Conservation (phyloP, 2,888 invertebrate species). For the Chironomus riparius region DNA sequence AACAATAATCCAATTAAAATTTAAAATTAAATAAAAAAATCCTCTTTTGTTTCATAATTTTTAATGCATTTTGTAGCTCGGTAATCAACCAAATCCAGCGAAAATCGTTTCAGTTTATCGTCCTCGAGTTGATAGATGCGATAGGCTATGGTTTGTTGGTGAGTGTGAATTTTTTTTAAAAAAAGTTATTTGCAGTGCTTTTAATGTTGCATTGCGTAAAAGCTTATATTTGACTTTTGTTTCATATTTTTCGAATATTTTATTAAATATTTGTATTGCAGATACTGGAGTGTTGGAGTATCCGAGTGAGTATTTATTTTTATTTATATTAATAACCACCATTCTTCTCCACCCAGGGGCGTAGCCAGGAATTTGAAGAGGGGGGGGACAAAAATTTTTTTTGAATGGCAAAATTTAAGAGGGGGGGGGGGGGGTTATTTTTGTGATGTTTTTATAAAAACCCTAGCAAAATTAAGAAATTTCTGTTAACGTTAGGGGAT, state of each 20-base stretch:
- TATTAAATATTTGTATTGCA: neutral
- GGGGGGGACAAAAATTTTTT: too few relatives aligned
- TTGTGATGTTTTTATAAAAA: too few relatives aligned
- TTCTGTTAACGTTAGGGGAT: too few relatives aligned
- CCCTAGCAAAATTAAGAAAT: too few relatives aligned
- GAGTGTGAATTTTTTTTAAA: neutral
- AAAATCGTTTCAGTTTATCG: slow-evolving; percentile 36
- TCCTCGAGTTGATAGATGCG: slow-evolving; percentile 58
- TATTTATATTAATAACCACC: too few relatives aligned
- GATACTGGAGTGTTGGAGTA: slow-evolving; percentile 59
- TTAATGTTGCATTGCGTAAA: too few relatives aligned
- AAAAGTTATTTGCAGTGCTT: neutral
- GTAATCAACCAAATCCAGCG: neutral
- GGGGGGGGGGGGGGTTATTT: too few relatives aligned
- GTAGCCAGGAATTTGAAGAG: too few relatives aligned
- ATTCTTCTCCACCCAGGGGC: too few relatives aligned
- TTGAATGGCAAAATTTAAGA: too few relatives aligned
- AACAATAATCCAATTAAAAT: neutral
- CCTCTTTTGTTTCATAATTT: neutral
- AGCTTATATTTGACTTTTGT: too few relatives aligned
- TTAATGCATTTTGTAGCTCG: neutral
- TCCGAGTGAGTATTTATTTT: neutral
- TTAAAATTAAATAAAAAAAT: neutral
- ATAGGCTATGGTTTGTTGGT: slow-evolving; percentile 66
- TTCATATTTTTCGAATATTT: neutral